A percentile compares a stretch with the other conserved stretches of the same genome.
phyloP scores from a whole-genome alignment of 2,888 invertebrate genomes.

The Oxyteleia sp. region DNA sequence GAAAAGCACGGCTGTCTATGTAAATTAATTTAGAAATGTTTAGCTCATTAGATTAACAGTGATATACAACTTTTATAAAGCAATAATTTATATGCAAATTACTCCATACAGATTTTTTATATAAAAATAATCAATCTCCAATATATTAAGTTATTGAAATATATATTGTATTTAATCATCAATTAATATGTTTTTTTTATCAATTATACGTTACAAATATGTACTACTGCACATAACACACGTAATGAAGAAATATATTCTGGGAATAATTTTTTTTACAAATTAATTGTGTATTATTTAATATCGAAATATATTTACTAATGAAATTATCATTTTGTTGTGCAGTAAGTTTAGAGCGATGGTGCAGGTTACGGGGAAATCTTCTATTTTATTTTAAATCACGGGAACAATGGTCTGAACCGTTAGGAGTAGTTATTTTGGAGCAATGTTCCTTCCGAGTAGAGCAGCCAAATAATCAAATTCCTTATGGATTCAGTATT shows the following conservation, averaged over 20 bases:
- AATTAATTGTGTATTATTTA: conserved; percentile 26
- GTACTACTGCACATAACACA: background rate
- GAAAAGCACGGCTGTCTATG: too few relatives aligned
- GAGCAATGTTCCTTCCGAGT: conserved; percentile 94
- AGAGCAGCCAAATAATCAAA: conserved; percentile 91
- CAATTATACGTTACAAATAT: background rate
- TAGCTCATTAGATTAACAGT: conserved; percentile 11
- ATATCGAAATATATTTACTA: conserved; percentile 18
- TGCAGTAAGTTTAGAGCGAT: conserved; percentile 93
- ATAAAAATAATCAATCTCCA: too few relatives aligned
- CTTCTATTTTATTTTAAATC: conserved; percentile 97
- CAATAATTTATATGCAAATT: background rate
- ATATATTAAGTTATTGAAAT: too few relatives aligned
- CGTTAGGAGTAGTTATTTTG: conserved; percentile 95
- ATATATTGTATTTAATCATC: too few relatives aligned
- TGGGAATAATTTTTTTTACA: conserved; percentile 49
- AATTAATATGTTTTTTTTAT: too few relatives aligned
- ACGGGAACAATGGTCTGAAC: conserved; percentile 95
- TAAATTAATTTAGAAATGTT: background rate
- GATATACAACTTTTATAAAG: background rate
- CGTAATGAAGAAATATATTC: conserved; percentile 17
- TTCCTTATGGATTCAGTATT: conserved; percentile 94
- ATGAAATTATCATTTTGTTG: conserved; percentile 73
- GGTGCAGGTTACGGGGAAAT: conserved; percentile 97
- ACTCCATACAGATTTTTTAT: too few relatives aligned